Evolutionary conservation across 2,888 invertebrate genomes (phyloP).

Genomic region (Coleophora flavipennella): DNA sequence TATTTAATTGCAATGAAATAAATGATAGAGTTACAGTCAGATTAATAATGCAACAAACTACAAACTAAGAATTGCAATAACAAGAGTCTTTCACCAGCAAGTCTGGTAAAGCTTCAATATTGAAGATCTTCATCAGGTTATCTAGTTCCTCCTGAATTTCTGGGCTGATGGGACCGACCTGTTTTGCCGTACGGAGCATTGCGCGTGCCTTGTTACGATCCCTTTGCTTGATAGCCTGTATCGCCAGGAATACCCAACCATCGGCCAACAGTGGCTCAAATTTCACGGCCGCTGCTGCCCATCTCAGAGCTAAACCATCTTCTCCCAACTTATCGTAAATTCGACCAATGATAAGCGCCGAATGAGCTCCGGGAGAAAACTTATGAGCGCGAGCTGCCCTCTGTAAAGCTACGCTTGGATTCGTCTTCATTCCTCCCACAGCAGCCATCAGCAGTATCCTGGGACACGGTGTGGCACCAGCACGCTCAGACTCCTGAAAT

Average conservation of each 20-base stretch:
- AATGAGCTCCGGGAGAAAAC: constrained; percentile 41
- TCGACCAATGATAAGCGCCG: constrained; percentile 45
- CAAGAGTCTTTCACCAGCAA: constrained; percentile 44
- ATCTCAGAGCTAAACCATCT: constrained; percentile 42
- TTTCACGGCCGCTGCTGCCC: constrained; percentile 52
- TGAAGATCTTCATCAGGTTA: constrained; percentile 30
- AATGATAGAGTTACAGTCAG: too few species aligned
- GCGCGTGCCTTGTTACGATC: constrained; percentile 40
- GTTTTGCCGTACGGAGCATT: constrained; percentile 50
- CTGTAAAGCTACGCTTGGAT: constrained; percentile 43
- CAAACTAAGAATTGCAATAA: constrained; percentile 38
- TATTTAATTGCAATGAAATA: too few species aligned
- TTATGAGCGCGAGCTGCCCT: constrained; percentile 53
- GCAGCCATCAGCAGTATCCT: constrained; percentile 43
- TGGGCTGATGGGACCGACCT: constrained; percentile 42
- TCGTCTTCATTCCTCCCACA: constrained; percentile 26
- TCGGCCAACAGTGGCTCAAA: constrained; percentile 50
- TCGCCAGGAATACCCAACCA: constrained; percentile 55
- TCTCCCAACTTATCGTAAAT: constrained; percentile 39
- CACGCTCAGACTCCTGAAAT: constrained; percentile 36
- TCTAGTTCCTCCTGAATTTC: constrained; percentile 43
- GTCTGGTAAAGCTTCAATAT: constrained; percentile 38
- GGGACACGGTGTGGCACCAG: constrained; percentile 37
- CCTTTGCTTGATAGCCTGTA: constrained; percentile 42
- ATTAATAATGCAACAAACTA: neutral